These are phyloP conservation scores for Nezara viridula DNA, from an alignment of 2,888 invertebrate species.

Conservation along the genomic window DNA sequence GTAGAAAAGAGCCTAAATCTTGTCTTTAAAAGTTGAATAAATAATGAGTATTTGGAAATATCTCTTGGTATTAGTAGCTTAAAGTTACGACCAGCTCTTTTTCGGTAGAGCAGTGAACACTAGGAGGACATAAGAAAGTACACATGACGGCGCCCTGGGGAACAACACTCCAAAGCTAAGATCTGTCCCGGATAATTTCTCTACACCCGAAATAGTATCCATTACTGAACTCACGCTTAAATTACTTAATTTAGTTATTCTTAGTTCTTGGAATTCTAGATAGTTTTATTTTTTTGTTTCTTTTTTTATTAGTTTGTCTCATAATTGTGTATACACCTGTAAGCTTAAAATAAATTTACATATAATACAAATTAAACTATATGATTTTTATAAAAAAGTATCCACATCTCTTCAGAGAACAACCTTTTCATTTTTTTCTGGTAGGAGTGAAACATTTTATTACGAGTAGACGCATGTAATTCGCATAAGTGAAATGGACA, in stretches of 20 bases:
- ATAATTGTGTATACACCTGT: neutral
- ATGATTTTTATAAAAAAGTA: too few relatives aligned
- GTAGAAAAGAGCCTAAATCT: too few relatives aligned
- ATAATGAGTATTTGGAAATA: neutral
- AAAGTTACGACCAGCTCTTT: neutral
- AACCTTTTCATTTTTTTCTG: too few relatives aligned
- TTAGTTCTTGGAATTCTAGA: neutral
- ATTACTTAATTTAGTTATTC: neutral
- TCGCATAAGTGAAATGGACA: too few relatives aligned
- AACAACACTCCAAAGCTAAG: neutral
- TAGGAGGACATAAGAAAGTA: neutral
- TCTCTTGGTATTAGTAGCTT: neutral
- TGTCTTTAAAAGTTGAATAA: neutral
- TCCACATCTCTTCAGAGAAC: too few relatives aligned
- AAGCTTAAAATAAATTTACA: neutral
- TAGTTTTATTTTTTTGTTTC: neutral
- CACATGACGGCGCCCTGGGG: neutral
- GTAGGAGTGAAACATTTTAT: too few relatives aligned
- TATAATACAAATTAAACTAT: too few relatives aligned
- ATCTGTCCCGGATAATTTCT: neutral
- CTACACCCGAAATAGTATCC: slow-evolving; percentile 13
- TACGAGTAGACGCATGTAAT: too few relatives aligned
- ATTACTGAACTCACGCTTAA: neutral
- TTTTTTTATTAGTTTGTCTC: neutral
- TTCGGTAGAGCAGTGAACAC: neutral